Evolutionary conservation across 2,113 vertebrate species (phyloP).

Genomic region (Psephotus haematonotus): DNA sequence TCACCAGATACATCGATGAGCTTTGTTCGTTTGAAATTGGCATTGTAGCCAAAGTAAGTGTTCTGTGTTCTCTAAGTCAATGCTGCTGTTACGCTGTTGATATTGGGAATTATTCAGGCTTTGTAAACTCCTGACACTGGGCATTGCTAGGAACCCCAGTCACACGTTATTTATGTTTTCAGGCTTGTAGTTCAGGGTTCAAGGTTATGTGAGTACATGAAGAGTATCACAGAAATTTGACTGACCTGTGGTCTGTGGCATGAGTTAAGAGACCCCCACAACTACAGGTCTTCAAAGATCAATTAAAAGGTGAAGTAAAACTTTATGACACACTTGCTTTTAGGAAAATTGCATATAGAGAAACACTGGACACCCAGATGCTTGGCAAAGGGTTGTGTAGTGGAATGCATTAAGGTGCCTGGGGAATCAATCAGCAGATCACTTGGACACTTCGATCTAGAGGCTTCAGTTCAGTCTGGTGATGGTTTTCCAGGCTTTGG

Average conservation of each 20-base stretch:
- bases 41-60: not conserved
- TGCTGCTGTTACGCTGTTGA: not conserved
- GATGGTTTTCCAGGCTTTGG: not conserved
- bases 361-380: not conserved
- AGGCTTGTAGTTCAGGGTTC: not conserved
- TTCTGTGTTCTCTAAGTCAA: rapidly evolving
- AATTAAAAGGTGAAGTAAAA: not conserved
- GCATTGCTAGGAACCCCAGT: not conserved
- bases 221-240: not conserved
- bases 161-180: not conserved
- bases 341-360: not conserved
- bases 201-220: rapidly evolving
- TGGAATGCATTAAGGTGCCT: not conserved
- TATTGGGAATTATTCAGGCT: not conserved
- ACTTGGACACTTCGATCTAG: not conserved
- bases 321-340: not conserved
- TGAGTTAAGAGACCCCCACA: not conserved
- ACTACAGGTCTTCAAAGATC: not conserved
- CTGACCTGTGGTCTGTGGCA: not conserved
- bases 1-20: not conserved
- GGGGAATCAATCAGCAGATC: not conserved
- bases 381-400: not conserved
- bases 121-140: not conserved
- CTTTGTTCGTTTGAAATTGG: not conserved
- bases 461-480: not conserved